phyloP scores from a whole-genome alignment of 2,113 vertebrate species.

The Tichodroma muraria region DNA sequence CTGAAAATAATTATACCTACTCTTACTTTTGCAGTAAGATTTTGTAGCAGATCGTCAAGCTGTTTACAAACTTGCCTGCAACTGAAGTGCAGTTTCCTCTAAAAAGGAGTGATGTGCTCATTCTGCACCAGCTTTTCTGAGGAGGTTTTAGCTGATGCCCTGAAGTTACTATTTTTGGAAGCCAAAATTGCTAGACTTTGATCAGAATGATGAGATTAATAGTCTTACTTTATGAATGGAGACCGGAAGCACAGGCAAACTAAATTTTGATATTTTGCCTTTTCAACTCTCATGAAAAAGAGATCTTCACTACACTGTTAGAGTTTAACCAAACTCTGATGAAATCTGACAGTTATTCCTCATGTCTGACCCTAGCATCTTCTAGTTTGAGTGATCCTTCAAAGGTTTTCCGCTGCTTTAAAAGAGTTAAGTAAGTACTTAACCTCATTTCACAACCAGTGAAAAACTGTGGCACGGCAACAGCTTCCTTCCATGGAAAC shows the following conservation, averaged over 20 bases:
- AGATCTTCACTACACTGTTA: not conserved
- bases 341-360: not conserved
- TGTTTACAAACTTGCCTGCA: not conserved
- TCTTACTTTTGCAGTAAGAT: not conserved
- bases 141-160: not conserved
- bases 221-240: not conserved
- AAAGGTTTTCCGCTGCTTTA: not conserved
- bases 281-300: not conserved
- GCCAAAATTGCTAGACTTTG: not conserved
- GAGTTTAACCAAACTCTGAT: not conserved
- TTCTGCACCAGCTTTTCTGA: not conserved
- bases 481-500: slow-evolving; percentile 7
- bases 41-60: not conserved
- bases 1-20: not conserved
- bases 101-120: not conserved
- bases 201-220: not conserved
- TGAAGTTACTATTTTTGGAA: not conserved
- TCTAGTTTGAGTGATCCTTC: not conserved
- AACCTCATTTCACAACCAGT: not conserved
- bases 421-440: not conserved
- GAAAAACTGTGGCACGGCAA: not conserved
- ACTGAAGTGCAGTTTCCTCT: not conserved
- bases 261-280: not conserved
- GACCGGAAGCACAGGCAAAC: not conserved
- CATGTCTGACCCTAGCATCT: not conserved